phyloP scores from a whole-genome alignment of 2,888 invertebrate genomes.

The Phyllotreta striolata region DNA sequence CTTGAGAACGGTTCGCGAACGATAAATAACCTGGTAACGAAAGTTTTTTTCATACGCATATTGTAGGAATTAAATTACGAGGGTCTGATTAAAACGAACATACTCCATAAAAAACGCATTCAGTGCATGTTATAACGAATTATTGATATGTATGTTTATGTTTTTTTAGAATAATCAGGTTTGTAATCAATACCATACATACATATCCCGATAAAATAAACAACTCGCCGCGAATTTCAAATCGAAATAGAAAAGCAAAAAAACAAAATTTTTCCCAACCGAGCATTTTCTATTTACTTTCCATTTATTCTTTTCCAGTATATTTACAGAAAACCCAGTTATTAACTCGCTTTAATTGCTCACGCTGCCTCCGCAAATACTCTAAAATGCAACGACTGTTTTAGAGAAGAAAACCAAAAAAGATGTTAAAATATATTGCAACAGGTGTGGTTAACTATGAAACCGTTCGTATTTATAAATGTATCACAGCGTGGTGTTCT shows the following conservation, averaged over 20 bases:
- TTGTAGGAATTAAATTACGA: conserved; percentile 14
- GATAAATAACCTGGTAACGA: conserved; percentile 26
- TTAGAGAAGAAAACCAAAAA: conserved; percentile 12
- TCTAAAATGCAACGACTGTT: conserved; percentile 12
- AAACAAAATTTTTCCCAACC: neutral
- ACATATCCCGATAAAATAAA: neutral
- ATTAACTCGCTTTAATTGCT: conserved; percentile 25
- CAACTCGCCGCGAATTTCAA: neutral
- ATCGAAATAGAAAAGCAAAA: conserved; percentile 3
- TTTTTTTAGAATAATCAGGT: too few relatives aligned
- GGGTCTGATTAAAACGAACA: neutral
- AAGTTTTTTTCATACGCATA: conserved; percentile 18
- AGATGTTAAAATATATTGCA: conserved; percentile 31
- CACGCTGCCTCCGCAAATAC: conserved; percentile 25
- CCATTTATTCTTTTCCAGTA: conserved; percentile 1
- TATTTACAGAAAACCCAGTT: conserved; percentile 13
- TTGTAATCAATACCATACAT: too few relatives aligned
- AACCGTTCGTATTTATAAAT: conserved; percentile 30
- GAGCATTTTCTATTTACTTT: conserved; percentile 4
- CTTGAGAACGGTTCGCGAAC: conserved; percentile 26
- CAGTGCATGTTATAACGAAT: too few relatives aligned
- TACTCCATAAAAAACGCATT: too few relatives aligned
- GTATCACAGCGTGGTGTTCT: conserved; percentile 22
- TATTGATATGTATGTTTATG: too few relatives aligned
- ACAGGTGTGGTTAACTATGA: conserved; percentile 36